These are phyloP conservation scores for Clarias gariepinus DNA, from an alignment of 2,113 vertebrate genomes.

Conservation along the genomic window DNA sequence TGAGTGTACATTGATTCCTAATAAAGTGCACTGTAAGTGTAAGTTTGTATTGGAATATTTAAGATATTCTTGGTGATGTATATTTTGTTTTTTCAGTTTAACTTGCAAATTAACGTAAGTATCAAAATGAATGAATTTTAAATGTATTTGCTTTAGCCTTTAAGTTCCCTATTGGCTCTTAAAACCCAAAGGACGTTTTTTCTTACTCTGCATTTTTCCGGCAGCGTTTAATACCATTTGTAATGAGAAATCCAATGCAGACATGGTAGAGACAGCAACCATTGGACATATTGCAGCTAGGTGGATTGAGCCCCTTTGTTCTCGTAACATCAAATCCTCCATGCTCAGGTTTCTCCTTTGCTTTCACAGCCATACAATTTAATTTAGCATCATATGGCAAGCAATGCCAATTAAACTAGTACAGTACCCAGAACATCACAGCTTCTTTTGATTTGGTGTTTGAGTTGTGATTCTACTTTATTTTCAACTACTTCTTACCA, in stretches of 20 bases:
- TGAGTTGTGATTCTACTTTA: neutral
- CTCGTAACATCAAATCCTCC: neutral
- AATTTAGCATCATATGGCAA: neutral
- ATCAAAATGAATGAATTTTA: too few relatives aligned
- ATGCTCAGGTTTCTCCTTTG: neutral
- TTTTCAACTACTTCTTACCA: neutral
- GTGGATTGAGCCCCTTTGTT: neutral
- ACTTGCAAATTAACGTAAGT: too few relatives aligned
- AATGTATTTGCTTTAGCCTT: too few relatives aligned
- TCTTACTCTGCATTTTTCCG: neutral
- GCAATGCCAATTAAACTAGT: neutral
- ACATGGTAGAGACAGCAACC: neutral
- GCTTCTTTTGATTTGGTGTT: neutral
- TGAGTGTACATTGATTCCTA: too few relatives aligned
- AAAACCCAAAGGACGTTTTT: too few relatives aligned
- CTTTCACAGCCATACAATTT: neutral
- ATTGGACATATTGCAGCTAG: neutral
- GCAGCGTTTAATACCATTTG: neutral
- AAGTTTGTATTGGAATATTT: too few relatives aligned
- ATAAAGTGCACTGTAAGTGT: too few relatives aligned
- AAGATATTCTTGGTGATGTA: too few relatives aligned
- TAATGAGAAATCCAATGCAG: neutral
- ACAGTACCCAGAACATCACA: neutral
- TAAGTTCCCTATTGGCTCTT: neutral
- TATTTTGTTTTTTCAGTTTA: too few relatives aligned